A percentile compares a stretch with the other conserved stretches of the same genome.
Conservation (phyloP, 2,888 invertebrate species). For the Euplagia quadripunctaria region DNA sequence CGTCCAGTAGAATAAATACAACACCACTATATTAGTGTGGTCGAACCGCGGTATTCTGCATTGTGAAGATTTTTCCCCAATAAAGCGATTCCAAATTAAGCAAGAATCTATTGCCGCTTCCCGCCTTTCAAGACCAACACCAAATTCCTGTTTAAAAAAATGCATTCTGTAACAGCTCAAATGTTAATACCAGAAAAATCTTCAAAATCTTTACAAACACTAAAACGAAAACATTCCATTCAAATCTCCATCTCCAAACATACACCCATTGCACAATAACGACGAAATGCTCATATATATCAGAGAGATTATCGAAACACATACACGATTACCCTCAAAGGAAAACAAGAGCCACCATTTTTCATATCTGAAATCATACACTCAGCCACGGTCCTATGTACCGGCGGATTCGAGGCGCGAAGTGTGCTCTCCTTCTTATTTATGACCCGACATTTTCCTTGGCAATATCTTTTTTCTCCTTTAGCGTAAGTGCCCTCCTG, state of each 20-base stretch:
- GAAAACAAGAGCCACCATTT: conserved; percentile 44
- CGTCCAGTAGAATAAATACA: no score
- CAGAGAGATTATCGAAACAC: conserved; percentile 23
- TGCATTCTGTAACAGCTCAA: not conserved
- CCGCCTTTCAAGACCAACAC: not conserved
- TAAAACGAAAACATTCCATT: not conserved
- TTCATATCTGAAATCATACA: conserved; percentile 52
- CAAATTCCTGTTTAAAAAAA: not conserved
- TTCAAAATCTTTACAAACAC: no score
- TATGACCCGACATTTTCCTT: conserved; percentile 73
- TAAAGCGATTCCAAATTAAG: not conserved
- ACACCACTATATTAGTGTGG: no score
- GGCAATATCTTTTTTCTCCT: conserved; percentile 69
- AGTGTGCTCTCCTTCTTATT: conserved; percentile 72
- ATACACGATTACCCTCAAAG: conserved; percentile 29
- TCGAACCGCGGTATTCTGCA: no score
- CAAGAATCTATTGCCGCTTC: not conserved
- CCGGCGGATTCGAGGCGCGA: conserved; percentile 58
- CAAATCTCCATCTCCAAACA: not conserved
- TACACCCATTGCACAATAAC: not conserved
- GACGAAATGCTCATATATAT: conserved; percentile 12
- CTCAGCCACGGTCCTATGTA: conserved; percentile 46
- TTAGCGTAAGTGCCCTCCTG: conserved; percentile 52
- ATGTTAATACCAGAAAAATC: not conserved
- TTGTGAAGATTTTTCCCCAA: no score